Percentiles rank a stretch among this genome's conserved stretches.
Conservation (phyloP, 1,140 invertebrate genomes). For the Telenomus remus region DNA sequence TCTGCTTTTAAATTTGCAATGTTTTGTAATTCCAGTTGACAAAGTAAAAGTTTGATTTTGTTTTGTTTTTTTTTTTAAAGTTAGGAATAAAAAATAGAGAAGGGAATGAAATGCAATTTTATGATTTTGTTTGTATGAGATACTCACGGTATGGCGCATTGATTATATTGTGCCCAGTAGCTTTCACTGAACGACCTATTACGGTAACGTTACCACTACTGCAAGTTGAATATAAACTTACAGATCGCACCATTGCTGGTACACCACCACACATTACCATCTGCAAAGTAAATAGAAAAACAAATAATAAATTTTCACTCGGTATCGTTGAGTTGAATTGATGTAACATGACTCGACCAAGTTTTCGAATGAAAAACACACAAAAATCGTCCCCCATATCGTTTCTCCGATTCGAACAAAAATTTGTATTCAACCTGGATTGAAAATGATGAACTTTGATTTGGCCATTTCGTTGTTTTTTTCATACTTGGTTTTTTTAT, state of each 20-base stretch:
- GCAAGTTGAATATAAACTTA: constrained; percentile 80
- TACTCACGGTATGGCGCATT: constrained; percentile 74
- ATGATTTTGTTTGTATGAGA: constrained; percentile 17
- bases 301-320: constrained; percentile 12
- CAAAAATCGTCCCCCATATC: background rate
- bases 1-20: no score
- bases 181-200: constrained; percentile 70
- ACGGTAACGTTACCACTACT: constrained; percentile 77
- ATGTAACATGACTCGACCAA: no score
- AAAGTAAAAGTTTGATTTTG: no score
- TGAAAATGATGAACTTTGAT: no score
- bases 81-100: no score
- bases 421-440: background rate
- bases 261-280: constrained; percentile 84
- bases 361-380: no score
- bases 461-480: no score
- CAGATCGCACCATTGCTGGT: constrained; percentile 81
- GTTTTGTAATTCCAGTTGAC: no score
- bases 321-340: background rate
- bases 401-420: background rate
- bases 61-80: no score
- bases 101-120: no score
- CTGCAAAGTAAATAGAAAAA: constrained; percentile 68
- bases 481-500: no score
- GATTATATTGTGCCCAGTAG: constrained; percentile 66